phyloP scores from a whole-genome alignment of 2,888 invertebrate genomes.

The Melieria crassipennis region DNA sequence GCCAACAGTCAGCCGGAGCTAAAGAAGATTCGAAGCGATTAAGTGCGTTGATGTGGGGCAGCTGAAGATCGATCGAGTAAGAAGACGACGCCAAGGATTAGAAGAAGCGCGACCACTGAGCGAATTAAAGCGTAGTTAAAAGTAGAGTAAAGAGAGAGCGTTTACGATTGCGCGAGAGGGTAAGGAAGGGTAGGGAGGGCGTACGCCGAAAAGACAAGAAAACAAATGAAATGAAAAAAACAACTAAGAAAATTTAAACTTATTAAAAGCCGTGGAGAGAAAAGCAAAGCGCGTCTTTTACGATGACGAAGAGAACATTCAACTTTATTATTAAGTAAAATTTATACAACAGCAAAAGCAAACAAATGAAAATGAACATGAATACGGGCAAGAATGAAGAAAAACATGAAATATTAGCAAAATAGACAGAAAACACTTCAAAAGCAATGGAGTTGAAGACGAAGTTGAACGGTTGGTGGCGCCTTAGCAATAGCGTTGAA shows the following conservation, averaged over 20 bases:
- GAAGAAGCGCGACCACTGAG: neutral
- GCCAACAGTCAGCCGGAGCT: slow-evolving; percentile 59
- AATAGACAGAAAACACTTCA: neutral
- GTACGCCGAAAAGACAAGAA: slow-evolving; percentile 34
- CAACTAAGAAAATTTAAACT: too few species aligned
- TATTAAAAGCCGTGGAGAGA: too few species aligned
- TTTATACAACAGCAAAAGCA: slow-evolving; percentile 33
- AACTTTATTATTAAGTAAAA: slow-evolving; percentile 32
- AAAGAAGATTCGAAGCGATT: slow-evolving; percentile 65
- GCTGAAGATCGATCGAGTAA: too few species aligned
- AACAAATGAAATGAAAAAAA: slow-evolving; percentile 22
- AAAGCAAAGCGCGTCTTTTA: too few species aligned
- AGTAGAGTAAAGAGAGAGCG: slow-evolving; percentile 9
- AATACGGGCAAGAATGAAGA: neutral
- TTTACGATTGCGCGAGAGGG: neutral
- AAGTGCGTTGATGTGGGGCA: slow-evolving; percentile 26
- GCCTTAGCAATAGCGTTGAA: too few species aligned
- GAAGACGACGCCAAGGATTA: neutral
- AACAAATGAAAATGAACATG: slow-evolving; percentile 19
- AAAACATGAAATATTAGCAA: slow-evolving; percentile 7
- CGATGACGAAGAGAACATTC: too few species aligned
- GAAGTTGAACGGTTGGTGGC: too few species aligned
- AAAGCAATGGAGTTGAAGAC: too few species aligned
- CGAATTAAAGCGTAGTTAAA: slow-evolving; percentile 24
- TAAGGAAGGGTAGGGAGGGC: neutral